Percentiles rank a stretch among this genome's conserved stretches.
These are phyloP conservation scores for Psettodes erumei DNA, from an alignment of 2,113 vertebrate species.

Conservation along the genomic window DNA sequence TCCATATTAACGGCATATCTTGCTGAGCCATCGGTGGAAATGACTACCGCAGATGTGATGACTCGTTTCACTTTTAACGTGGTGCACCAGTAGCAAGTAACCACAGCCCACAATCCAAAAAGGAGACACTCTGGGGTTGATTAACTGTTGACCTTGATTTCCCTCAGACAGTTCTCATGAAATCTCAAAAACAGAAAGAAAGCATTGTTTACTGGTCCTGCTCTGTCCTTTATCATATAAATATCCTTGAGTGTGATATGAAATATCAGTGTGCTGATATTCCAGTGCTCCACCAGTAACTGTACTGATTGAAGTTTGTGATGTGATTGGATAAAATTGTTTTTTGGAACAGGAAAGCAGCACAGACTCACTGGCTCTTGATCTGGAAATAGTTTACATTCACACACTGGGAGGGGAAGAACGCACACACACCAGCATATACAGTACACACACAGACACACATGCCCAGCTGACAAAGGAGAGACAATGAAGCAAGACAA, in stretches of 20 bases:
- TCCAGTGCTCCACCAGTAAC: not conserved
- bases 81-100: not conserved
- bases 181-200: not conserved
- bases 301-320: not conserved
- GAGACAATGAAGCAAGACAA: slow-evolving; percentile 39
- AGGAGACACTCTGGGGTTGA: not conserved
- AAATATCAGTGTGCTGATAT: slow-evolving; percentile 4
- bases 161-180: not conserved
- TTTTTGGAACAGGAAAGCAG: not conserved
- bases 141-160: not conserved
- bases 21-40: slow-evolving; percentile 46
- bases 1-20: slow-evolving; percentile 69
- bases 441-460: not conserved
- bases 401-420: not conserved
- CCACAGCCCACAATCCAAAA: not conserved
- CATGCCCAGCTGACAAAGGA: too few species aligned
- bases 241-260: not conserved
- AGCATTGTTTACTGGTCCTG: not conserved
- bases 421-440: slow-evolving; percentile 7
- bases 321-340: not conserved
- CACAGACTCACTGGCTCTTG: not conserved
- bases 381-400: not conserved
- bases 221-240: not conserved
- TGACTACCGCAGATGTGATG: slow-evolving; percentile 2
- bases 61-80: not conserved